phyloP scores from a whole-genome alignment of 2,113 vertebrate species.

The Arenaria interpres region DNA sequence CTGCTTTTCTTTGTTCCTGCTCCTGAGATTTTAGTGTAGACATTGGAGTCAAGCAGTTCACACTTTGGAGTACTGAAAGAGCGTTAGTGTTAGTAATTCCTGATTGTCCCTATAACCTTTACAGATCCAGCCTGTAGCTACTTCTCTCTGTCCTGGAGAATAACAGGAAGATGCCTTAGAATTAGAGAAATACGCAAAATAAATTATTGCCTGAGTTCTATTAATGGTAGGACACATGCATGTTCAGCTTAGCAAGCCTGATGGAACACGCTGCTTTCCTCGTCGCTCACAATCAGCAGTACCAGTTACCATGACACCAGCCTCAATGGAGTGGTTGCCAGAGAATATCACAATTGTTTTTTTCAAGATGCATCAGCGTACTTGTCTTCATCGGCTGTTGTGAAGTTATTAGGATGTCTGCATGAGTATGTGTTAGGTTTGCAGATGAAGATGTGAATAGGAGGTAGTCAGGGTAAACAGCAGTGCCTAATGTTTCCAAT shows the following conservation, averaged over 20 bases:
- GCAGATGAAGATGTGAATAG: not conserved
- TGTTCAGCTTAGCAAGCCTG: not conserved
- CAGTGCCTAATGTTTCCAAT: not conserved
- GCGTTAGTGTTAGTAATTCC: not conserved
- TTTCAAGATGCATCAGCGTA: not conserved
- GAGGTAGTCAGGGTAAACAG: not conserved
- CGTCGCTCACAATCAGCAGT: rapidly evolving
- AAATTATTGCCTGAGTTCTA: not conserved
- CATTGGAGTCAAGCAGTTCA: not conserved
- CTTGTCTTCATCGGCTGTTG: not conserved
- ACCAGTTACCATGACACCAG: not conserved
- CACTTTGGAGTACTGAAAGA: rapidly evolving
- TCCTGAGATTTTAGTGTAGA: not conserved
- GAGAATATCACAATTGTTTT: not conserved
- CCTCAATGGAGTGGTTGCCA: not conserved
- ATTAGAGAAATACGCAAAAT: not conserved
- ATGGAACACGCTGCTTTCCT: not conserved
- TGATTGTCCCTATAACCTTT: not conserved
- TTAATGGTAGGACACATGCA: not conserved
- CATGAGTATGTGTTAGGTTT: not conserved
- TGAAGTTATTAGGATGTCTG: not conserved
- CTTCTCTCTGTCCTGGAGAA: not conserved
- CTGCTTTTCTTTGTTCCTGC: rapidly evolving
- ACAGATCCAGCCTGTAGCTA: not conserved
- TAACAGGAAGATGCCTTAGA: not conserved